These are phyloP conservation scores for Bilobella aurantiaca DNA, from an alignment of 1,140 invertebrate genomes.

Conservation along the genomic window DNA sequence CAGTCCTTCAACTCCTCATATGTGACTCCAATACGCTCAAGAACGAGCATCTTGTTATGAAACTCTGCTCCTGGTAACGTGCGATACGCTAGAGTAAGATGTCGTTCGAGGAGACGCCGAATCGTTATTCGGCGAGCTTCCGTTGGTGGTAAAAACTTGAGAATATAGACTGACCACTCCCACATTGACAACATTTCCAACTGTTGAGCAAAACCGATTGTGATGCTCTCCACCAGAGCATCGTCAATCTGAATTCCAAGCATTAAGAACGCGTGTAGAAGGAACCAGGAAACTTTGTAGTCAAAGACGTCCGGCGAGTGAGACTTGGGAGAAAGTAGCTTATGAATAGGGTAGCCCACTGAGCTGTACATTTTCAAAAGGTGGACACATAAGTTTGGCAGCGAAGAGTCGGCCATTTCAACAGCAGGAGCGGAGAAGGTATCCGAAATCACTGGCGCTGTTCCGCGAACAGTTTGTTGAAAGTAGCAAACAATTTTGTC, in stretches of 20 bases:
- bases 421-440: not conserved
- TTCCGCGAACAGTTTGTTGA: not conserved
- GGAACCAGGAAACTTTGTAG: conserved; percentile 28
- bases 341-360: conserved; percentile 21
- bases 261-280: conserved; percentile 18
- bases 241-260: conserved; percentile 9
- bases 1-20: no score
- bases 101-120: conserved; percentile 13
- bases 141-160: conserved; percentile 2
- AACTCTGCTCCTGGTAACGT: not conserved
- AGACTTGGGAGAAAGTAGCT: conserved; percentile 15
- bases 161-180: conserved; percentile 24
- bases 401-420: not conserved
- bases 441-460: not conserved
- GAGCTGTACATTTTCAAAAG: conserved; percentile 23
- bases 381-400: conserved; percentile 23
- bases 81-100: not conserved
- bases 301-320: conserved; percentile 21
- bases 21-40: no score
- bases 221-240: conserved; percentile 10
- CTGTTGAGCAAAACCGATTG: conserved; percentile 15
- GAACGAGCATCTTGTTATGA: not conserved
- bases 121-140: conserved; percentile 7
- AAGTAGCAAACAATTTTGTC: conserved; percentile 12
- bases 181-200: conserved; percentile 21